Evolutionary conservation across 2,888 invertebrate genomes (phyloP).

Genomic region (Chouioia cunea): DNA sequence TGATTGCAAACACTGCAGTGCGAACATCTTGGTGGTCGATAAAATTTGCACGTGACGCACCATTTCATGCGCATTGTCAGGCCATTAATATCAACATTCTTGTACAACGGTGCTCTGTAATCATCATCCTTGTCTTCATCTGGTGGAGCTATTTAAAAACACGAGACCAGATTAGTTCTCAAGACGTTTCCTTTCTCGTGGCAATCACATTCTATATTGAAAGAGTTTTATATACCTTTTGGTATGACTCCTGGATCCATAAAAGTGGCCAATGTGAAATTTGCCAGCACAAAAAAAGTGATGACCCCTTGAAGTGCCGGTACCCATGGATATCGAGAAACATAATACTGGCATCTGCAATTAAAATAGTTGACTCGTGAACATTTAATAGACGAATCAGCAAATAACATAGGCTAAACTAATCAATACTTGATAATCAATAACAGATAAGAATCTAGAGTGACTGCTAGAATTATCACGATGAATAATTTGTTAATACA

Average conservation of each 20-base stretch:
- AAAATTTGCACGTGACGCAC: constrained; percentile 99
- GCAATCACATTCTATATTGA: neutral
- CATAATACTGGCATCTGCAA: constrained; percentile 89
- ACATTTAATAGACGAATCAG: constrained; percentile 5
- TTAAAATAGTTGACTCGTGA: constrained; percentile 15
- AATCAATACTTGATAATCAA: constrained; percentile 27
- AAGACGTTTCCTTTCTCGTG: neutral
- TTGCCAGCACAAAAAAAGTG: constrained; percentile 97
- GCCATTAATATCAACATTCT: constrained; percentile 97
- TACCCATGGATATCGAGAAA: constrained; percentile 87
- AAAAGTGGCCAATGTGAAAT: constrained; percentile 98
- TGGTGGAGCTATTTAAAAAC: constrained; percentile 80
- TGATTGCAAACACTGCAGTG: constrained; percentile 99
- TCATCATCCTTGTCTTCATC: constrained; percentile 98
- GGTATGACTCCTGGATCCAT: constrained; percentile 99
- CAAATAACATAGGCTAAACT: constrained; percentile 13
- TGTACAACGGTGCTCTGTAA: constrained; percentile 95
- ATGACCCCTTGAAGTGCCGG: constrained; percentile 94
- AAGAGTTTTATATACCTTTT: constrained; percentile 79
- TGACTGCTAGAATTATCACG: too few species aligned
- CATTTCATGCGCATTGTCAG: constrained; percentile 99
- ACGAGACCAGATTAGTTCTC: constrained; percentile 19
- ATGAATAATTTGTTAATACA: too few species aligned
- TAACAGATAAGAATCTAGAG: neutral
- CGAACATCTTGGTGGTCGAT: constrained; percentile 98